These are phyloP conservation scores for Momotus momota DNA, from an alignment of 2,797 vertebrate species.

Conservation along the genomic window DNA sequence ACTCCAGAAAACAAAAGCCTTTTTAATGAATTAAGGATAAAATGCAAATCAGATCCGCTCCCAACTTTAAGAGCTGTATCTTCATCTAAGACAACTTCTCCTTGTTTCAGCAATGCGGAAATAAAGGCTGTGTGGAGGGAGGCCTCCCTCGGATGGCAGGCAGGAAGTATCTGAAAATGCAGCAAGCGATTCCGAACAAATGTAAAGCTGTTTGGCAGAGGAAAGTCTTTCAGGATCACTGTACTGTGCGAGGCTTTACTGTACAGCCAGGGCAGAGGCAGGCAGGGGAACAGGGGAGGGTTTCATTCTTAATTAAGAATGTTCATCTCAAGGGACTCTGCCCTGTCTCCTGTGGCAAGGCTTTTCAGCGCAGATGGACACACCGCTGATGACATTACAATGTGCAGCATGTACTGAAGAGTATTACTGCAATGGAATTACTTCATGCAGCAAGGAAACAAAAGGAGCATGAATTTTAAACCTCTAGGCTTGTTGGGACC, in stretches of 20 bases:
- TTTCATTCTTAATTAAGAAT: slow-evolving; percentile 60
- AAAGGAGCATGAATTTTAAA: slow-evolving; percentile 63
- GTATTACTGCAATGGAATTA: slow-evolving; percentile 67
- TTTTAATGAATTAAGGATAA: slow-evolving; percentile 45
- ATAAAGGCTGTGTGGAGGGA: neutral
- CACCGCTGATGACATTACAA: slow-evolving; percentile 55
- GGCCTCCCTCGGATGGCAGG: neutral
- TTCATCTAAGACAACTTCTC: slow-evolving; percentile 2
- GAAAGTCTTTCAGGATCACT: slow-evolving; percentile 23
- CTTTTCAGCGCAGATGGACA: slow-evolving; percentile 72
- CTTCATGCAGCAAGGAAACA: slow-evolving; percentile 58
- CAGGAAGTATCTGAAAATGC: slow-evolving; percentile 47
- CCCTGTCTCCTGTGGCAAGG: slow-evolving; percentile 45
- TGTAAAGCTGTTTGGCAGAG: slow-evolving; percentile 12
- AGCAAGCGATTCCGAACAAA: slow-evolving; percentile 25
- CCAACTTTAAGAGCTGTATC: neutral
- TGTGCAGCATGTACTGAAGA: slow-evolving; percentile 42
- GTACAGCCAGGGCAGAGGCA: slow-evolving; percentile 24
- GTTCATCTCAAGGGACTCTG: slow-evolving; percentile 30
- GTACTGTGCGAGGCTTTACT: slow-evolving; percentile 40
- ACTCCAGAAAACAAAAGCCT: slow-evolving; percentile 54
- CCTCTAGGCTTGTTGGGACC: slow-evolving; percentile 55
- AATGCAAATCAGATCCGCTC: slow-evolving; percentile 26
- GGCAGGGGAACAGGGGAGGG: slow-evolving; percentile 20
- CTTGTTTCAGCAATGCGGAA: neutral